Evolutionary conservation across 2,113 vertebrate genomes (phyloP).

Genomic region (Nanorana parkeri): DNA sequence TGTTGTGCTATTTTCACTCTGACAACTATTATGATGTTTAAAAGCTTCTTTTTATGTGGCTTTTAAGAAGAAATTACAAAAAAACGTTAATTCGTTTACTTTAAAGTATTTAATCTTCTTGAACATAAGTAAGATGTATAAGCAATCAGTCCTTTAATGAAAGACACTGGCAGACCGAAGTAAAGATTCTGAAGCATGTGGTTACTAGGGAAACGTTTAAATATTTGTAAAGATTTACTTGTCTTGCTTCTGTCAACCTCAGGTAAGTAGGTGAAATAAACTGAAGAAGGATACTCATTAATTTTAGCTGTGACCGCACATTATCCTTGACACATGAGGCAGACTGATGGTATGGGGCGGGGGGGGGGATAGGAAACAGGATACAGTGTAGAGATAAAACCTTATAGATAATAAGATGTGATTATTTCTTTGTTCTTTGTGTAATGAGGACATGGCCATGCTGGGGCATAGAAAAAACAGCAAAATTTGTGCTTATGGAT

Average conservation of each 20-base stretch:
- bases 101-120: slow-evolving; percentile 17
- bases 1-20: background rate
- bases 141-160: slow-evolving; percentile 6
- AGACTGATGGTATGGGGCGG: too few relatives aligned
- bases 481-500: too few relatives aligned
- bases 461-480: too few relatives aligned
- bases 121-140: background rate
- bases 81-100: background rate
- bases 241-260: slow-evolving; percentile 23
- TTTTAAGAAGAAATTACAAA: background rate
- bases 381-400: background rate
- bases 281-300: background rate
- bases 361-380: background rate
- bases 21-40: background rate
- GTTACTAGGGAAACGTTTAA: slow-evolving; percentile 35
- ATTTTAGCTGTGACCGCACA: background rate
- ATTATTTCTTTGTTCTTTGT: too few relatives aligned
- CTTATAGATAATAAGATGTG: background rate
- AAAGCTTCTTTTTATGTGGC: background rate
- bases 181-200: background rate
- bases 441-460: too few relatives aligned
- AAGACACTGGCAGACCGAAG: background rate
- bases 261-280: slow-evolving; percentile 1
- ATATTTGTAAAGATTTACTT: slow-evolving; percentile 43
- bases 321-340: background rate